Percentiles rank a stretch among this genome's conserved stretches.
Conservation (phyloP, 2,888 invertebrate genomes). For the Heteropelma amictum region DNA sequence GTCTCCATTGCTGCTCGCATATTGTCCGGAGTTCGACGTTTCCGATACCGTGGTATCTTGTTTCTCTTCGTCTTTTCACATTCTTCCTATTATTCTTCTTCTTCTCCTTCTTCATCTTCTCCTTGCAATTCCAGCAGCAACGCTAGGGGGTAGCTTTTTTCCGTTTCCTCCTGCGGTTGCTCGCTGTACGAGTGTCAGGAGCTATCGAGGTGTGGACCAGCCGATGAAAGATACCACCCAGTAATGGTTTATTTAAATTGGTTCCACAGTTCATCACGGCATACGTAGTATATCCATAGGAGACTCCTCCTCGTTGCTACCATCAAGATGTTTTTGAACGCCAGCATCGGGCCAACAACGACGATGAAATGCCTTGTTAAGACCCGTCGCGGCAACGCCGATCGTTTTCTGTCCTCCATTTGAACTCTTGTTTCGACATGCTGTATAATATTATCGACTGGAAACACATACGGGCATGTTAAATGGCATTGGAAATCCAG, state of each 20-base stretch:
- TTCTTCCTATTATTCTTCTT: constrained; percentile 5
- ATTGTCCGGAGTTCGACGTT: constrained; percentile 39
- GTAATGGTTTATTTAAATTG: constrained; percentile 72
- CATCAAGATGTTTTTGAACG: constrained; percentile 28
- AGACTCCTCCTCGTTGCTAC: constrained; percentile 34
- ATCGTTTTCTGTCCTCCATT: constrained; percentile 8
- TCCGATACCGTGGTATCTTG: constrained; percentile 22
- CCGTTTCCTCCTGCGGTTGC: background rate
- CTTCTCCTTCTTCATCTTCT: constrained; percentile 15
- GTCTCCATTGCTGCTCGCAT: constrained; percentile 44
- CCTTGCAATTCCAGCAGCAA: constrained; percentile 41
- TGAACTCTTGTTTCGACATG: constrained; percentile 1
- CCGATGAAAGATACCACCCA: constrained; percentile 70
- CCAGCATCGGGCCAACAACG: constrained; percentile 46
- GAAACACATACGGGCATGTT: constrained; percentile 34
- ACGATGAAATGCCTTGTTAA: constrained; percentile 66
- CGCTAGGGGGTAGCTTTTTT: constrained; percentile 38
- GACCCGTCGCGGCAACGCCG: constrained; percentile 25
- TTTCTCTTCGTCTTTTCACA: constrained; percentile 10
- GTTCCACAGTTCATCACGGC: constrained; percentile 57
- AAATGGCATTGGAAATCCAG: constrained; percentile 31
- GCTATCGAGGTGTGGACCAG: constrained; percentile 65
- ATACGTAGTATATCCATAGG: constrained; percentile 10
- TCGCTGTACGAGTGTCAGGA: constrained; percentile 64
- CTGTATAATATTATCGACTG: no score